phyloP scores from a whole-genome alignment of 2,888 invertebrate genomes.

The Sipha maydis region DNA sequence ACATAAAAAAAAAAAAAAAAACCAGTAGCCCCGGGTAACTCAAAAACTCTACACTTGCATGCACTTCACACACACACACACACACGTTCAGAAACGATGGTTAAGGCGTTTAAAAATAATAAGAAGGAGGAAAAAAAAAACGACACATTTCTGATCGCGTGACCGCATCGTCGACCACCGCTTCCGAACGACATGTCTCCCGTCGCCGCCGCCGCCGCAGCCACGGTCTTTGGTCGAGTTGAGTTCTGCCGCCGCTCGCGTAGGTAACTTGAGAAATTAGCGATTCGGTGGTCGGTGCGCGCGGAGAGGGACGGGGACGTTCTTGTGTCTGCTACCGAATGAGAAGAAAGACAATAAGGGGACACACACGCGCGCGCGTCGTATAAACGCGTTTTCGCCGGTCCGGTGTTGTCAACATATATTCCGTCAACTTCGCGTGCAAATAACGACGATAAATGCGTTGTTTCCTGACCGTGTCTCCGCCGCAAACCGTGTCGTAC shows the following conservation, averaged over 20 bases:
- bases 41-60: background rate
- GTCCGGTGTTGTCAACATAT: background rate
- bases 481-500: background rate
- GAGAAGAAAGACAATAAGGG: background rate
- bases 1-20: background rate
- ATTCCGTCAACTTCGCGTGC: background rate
- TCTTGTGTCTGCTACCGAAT: slow-evolving; percentile 44
- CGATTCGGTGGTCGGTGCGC: slow-evolving; percentile 22
- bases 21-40: slow-evolving; percentile 49
- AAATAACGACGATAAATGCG: too few relatives aligned
- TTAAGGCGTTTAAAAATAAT: slow-evolving; percentile 36
- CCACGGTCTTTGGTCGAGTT: background rate
- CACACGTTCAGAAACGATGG: slow-evolving; percentile 11
- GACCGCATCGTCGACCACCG: slow-evolving; percentile 23
- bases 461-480: too few relatives aligned
- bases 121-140: slow-evolving; percentile 14
- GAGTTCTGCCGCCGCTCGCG: background rate
- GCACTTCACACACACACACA: background rate
- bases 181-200: background rate
- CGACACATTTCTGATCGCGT: slow-evolving; percentile 54
- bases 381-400: background rate
- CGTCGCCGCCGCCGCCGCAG: background rate
- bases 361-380: background rate
- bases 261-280: slow-evolving; percentile 44
- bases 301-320: background rate